These are phyloP conservation scores for Meloidogyne exigua DNA, from an alignment of 1,140 invertebrate genomes.

Conservation along the genomic window DNA sequence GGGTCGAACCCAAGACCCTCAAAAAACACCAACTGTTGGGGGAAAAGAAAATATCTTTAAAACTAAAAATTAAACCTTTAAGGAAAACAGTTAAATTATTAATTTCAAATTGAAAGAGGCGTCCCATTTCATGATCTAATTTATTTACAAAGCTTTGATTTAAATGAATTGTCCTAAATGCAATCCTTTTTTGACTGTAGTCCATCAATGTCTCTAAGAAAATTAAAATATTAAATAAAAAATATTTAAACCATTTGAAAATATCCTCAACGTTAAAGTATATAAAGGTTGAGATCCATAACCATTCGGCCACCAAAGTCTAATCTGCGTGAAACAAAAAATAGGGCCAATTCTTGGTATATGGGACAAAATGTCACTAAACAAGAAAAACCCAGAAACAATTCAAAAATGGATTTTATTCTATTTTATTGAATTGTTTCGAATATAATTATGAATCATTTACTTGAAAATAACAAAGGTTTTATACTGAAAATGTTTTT, in stretches of 20 bases:
- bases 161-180: constrained; percentile 82
- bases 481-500: no score
- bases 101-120: constrained; percentile 83
- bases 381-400: no score
- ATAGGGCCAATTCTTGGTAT: no score
- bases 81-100: constrained; percentile 87
- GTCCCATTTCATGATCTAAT: constrained; percentile 66
- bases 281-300: constrained; percentile 76
- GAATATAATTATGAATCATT: no score
- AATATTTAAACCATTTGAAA: constrained; percentile 9
- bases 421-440: no score
- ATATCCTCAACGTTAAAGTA: constrained; percentile 19
- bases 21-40: no score
- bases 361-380: no score
- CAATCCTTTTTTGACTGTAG: constrained; percentile 69
- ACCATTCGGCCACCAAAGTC: constrained; percentile 91
- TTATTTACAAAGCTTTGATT: constrained; percentile 71
- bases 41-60: no score
- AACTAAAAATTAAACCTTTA: constrained; percentile 73
- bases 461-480: no score
- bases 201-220: constrained; percentile 52
- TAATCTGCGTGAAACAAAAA: neutral
- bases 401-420: no score
- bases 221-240: neutral
- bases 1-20: no score